A percentile compares a stretch with the other conserved stretches of the same genome.
These are phyloP conservation scores for Lysandra bellargus DNA, from an alignment of 2,888 invertebrate species.

Conservation along the genomic window DNA sequence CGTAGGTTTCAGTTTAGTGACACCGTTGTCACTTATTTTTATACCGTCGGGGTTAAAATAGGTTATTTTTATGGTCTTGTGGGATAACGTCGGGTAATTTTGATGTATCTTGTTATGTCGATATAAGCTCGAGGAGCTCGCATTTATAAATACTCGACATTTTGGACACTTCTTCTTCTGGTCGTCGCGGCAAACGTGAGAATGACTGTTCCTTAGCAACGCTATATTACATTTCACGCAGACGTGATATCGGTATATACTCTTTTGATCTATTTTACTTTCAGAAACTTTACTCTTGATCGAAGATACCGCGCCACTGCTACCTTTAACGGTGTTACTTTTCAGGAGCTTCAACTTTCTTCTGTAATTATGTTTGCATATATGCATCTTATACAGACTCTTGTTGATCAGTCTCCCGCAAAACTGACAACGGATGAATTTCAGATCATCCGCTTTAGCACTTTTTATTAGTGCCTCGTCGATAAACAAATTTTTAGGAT, in stretches of 20 bases:
- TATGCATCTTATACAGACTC: conserved; percentile 36
- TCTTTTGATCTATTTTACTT: not conserved
- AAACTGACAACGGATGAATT: conserved; percentile 42
- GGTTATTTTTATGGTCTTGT: conserved; percentile 31
- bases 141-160: conserved; percentile 35
- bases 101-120: conserved; percentile 35
- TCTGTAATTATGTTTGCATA: conserved; percentile 28
- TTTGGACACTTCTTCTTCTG: conserved; percentile 36
- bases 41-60: conserved; percentile 32
- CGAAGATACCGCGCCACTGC: not conserved
- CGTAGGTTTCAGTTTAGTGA: not conserved
- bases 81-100: conserved; percentile 35
- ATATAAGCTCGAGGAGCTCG: not conserved
- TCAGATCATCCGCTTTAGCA: conserved; percentile 37
- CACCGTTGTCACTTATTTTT: not conserved
- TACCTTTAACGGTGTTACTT: not conserved
- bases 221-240: conserved; percentile 37
- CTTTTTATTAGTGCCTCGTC: conserved; percentile 38
- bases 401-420: conserved; percentile 42
- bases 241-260: conserved; percentile 34
- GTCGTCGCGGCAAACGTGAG: conserved; percentile 33
- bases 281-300: conserved; percentile 1
- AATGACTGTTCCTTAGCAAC: not conserved
- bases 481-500: conserved; percentile 35
- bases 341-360: conserved; percentile 6